These are phyloP conservation scores for Leiothrix lutea DNA, from an alignment of 2,113 vertebrate genomes.

Conservation along the genomic window DNA sequence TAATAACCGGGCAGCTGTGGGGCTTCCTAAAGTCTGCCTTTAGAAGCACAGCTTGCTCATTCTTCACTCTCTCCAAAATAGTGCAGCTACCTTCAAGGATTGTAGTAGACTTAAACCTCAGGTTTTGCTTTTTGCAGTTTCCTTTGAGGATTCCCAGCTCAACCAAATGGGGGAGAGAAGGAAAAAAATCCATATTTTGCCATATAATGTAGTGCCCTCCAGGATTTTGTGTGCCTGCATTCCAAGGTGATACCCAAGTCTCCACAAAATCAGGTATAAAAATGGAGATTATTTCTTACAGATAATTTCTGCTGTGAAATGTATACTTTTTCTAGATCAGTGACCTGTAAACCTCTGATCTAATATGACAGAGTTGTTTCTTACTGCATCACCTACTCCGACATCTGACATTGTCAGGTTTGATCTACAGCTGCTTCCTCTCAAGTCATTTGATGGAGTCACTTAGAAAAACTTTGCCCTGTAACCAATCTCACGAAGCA, in stretches of 20 bases:
- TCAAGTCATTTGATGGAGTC: background rate
- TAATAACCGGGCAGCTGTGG: background rate
- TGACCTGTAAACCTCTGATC: background rate
- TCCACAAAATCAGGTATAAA: background rate
- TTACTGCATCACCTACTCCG: background rate
- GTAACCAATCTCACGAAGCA: background rate
- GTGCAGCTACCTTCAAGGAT: background rate
- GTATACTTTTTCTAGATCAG: background rate
- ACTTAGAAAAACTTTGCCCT: background rate
- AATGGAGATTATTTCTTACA: background rate
- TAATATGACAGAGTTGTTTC: background rate
- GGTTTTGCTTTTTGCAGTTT: background rate
- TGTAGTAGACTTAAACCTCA: background rate
- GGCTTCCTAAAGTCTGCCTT: background rate
- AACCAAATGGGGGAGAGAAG: background rate
- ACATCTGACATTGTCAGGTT: background rate
- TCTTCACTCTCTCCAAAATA: background rate
- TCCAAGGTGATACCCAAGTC: background rate
- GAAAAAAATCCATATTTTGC: fast-evolving
- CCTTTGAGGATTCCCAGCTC: background rate
- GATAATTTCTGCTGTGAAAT: background rate
- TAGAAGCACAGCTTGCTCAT: background rate
- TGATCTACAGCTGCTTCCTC: background rate
- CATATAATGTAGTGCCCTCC: background rate
- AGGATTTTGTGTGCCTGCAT: background rate